Evolutionary conservation across 2,797 vertebrate species (phyloP).

Genomic region (Schizopygopsis pylzovi): DNA sequence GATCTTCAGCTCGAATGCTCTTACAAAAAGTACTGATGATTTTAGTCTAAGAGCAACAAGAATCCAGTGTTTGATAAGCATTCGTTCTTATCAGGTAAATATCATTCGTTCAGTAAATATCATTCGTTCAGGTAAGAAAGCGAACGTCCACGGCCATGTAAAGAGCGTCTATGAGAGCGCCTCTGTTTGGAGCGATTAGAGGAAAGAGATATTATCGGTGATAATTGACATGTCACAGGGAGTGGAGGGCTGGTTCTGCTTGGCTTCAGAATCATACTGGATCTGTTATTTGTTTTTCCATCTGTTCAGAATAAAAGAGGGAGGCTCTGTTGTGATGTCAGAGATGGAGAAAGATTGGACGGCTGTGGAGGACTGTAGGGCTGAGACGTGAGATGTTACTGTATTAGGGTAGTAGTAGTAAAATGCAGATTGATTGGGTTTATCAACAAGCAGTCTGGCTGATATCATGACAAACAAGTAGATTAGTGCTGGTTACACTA

Average conservation of each 20-base stretch:
- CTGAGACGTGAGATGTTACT: conserved; percentile 33
- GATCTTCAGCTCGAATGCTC: neutral
- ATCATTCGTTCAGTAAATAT: neutral
- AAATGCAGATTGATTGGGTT: neutral
- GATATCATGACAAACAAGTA: neutral
- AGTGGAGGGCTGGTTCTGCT: conserved; percentile 46
- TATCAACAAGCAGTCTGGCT: conserved; percentile 4
- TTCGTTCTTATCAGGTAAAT: neutral
- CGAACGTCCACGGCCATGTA: neutral
- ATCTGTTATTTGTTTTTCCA: conserved; percentile 52
- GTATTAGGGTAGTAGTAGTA: neutral
- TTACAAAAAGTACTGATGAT: neutral
- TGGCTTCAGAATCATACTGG: conserved; percentile 46
- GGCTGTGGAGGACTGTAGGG: conserved; percentile 5
- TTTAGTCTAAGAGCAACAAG: conserved; percentile 10
- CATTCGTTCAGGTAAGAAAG: neutral
- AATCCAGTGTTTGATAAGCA: neutral
- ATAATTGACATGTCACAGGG: conserved; percentile 46
- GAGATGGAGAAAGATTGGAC: neutral
- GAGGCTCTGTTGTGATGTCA: conserved; percentile 51
- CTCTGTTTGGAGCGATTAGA: conserved; percentile 33
- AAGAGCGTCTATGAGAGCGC: neutral
- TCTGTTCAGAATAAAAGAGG: conserved; percentile 48
- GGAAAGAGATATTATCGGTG: conserved; percentile 38
- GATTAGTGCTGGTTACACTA: neutral